Evolutionary conservation across 2,797 vertebrate genomes (phyloP).

Genomic region (Uromys caudimaculatus): DNA sequence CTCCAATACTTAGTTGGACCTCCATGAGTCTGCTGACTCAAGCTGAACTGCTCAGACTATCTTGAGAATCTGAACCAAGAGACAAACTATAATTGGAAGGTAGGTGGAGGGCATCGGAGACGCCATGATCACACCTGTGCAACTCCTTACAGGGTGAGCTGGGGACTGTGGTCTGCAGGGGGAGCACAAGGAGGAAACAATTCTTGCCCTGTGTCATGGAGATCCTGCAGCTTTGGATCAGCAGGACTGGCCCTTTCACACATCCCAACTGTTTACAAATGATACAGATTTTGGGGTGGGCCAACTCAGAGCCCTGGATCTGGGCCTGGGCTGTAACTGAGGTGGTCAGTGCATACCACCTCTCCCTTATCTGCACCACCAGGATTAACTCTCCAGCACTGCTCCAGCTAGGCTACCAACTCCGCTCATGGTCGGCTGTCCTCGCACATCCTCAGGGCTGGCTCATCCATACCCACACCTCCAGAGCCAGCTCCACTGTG

Average conservation of each 20-base stretch:
- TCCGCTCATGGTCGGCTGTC: not conserved
- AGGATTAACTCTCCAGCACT: not conserved
- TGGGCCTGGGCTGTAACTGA: not conserved
- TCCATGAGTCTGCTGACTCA: not conserved
- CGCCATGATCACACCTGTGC: not conserved
- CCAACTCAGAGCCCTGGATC: not conserved
- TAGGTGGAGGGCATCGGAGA: not conserved
- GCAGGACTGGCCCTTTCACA: not conserved
- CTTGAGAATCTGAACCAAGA: conserved; percentile 1
- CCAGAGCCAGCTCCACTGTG: not conserved
- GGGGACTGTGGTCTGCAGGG: not conserved
- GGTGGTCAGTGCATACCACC: too few species aligned
- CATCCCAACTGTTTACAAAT: not conserved
- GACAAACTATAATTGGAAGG: not conserved
- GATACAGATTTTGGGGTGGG: not conserved
- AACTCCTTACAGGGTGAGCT: not conserved
- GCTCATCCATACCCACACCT: not conserved
- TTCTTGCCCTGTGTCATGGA: not conserved
- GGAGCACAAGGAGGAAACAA: not conserved
- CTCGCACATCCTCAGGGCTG: not conserved
- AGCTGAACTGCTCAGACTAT: not conserved
- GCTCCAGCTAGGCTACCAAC: not conserved
- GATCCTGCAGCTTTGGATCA: not conserved
- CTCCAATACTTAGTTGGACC: not conserved
- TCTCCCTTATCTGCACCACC: not conserved